Evolutionary conservation across 2,113 vertebrate genomes (phyloP), one percentile per base, ranked within the genome.

Genomic region (Prinia subflava): DNA sequence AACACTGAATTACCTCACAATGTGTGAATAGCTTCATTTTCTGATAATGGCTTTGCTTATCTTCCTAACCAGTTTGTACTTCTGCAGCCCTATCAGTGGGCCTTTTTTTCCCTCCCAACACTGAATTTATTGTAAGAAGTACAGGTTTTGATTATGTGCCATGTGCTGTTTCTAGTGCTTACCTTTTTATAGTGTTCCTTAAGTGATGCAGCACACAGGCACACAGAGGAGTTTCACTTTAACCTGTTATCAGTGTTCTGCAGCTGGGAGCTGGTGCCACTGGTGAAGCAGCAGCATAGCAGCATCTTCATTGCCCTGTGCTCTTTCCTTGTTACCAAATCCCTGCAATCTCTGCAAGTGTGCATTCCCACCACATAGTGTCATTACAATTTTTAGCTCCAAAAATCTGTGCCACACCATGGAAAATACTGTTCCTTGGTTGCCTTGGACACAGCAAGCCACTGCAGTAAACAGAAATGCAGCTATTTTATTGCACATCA

Each of bases 241-340:
- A 64, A 50, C 47, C 37, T 3, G 3, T 93, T 96, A 95, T 93
- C 92, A 89, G 90, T 55, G 62, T 50, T 74, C 6, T 4, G 19
- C 96, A 96, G 91, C 89, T 94, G 87, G 63, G 94, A 83, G 76
- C 81, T 65, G 1, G 7, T 83, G 52, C 59, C 59, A 63, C 67
- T 86, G 75, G 85, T 70, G 73, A 46, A 67, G 59, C 16, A 7
- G 59, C 59, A 80, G 33, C 4, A 4, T 9, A 46, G 62, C 10
- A 65, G 65, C 44, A 52, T 60, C 79, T 88, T 81, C 42, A 18
- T 39, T 82, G 87, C 59, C 79, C 47, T 60, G 14, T 87, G 81
- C 42, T 76, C 62, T 86, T 25, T 37, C 46, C 59, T 69, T 33
- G 14, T 42, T 63, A 42, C 37, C 30, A 24, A 81, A 42, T 46